Base-by-base conservation (phyloP, 2,113 vertebrate genomes). In the Salvator merianae region DNA sequence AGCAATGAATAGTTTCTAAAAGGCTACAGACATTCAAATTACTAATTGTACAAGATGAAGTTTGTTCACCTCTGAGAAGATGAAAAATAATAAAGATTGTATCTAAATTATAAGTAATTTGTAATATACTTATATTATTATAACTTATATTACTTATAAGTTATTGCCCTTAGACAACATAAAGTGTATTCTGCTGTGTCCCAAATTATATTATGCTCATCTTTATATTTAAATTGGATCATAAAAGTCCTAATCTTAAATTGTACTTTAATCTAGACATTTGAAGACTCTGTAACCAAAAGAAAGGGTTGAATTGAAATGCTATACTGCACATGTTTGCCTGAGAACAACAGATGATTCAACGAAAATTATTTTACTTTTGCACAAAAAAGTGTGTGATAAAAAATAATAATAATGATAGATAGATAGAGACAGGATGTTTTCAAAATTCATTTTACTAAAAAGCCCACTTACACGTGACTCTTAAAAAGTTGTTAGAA, bases 161-260 rank as follows among this genome's bases (percentile, higher is more conserved):
- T 24, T 65, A n/a, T 59, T 20, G 16, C 55, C 55, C 55, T 59
- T 59, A 18, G 55, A 59, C 55, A 59, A 20, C 20, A 16, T 59
- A 4, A 53, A 14, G 50, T 53, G 50, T 53, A 14, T 9, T 53
- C 50, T 53, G 10, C 50, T 53, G 50, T 20, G 26, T 83, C 32
- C 24, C 43, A 75, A 66, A 68, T 50, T 65, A 53, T 9, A n/a
- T 30, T 22, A 14, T 30, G 16, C 3, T 53, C 18, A 32, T 50
- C 12, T 83, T 66, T 74, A 32, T 47, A 86, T 86, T 89, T 90
- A 72, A 84, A n/a, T 88, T 50, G 38, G 87, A 36, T 90, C 85
- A 70, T 90, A 90, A 63, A 53, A 93, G 79, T 73, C 84, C 81
- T 55, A 70, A 87, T 88, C 83, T 63, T 77, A 91, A 90, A 9